Evolutionary conservation across 2,113 vertebrate genomes (phyloP), one percentile per base, ranked within the genome.

Genomic region (Pachypanchax playfairii): DNA sequence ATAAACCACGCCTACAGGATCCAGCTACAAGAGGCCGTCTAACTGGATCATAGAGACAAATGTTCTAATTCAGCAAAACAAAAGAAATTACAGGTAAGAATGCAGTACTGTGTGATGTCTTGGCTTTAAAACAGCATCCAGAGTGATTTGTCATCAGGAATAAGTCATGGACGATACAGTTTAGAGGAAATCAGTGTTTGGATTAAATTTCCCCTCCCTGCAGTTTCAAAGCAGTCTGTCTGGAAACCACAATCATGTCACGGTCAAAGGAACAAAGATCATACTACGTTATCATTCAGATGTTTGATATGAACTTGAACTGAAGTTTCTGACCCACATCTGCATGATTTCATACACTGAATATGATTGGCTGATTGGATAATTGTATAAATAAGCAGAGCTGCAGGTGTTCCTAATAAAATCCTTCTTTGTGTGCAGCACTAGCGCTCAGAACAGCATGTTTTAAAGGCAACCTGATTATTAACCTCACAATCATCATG

Each of bases 381-480:
- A 58, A 44, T 44, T 57, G 55, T 39, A 57, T 4, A 12, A 43
- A 57, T 43, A 57, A 57, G 26, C n/a, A 12, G 38, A 28, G 4
- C 38, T 4, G 10, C 55, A 58, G 55, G 41, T 58, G 55, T 58
- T 58, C 41, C 41, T 33, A 44, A 58, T 58, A 44, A 58, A 56
- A n/a, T 20, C 25, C 17, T 6, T 41, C 17, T 56, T 56, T 18
- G 25, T 26, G 36, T 39, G 12, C 25, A n/a, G 52, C 38, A 11
- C 17, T 25, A 1, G 24, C 44, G 1, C 5, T n/a, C 33, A 35
- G 33, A 35, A 35, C 33, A n/a, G n/a, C 33, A 4, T 11, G 33
- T 35, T 13, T 35, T 4, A n/a, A n/a, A n/a, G n/a, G n/a, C n/a
- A n/a, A n/a, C n/a, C n/a, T n/a, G 36, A n/a, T 39, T 22, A 54